phyloP scores from a whole-genome alignment of 2,888 invertebrate species.

The Phaonia tiefii region DNA sequence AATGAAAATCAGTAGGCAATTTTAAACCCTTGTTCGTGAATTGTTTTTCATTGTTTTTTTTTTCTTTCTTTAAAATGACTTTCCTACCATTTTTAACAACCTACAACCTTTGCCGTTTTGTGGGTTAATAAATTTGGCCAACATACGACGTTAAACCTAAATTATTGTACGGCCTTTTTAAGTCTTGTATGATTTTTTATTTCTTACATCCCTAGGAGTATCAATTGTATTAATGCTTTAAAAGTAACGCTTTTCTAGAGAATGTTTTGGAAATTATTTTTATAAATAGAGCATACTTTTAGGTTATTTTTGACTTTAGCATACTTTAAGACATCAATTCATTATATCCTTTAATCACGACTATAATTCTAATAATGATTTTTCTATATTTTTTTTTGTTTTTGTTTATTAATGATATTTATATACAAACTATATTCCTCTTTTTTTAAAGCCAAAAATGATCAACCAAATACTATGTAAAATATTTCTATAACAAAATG shows the following conservation, averaged over 20 bases:
- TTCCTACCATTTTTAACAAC: too few species aligned
- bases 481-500: slow-evolving; percentile 51
- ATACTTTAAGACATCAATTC: not conserved
- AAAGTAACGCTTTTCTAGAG: too few species aligned
- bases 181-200: not conserved
- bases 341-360: not conserved
- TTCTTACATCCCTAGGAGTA: too few species aligned
- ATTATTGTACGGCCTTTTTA: too few species aligned
- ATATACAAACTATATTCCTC: slow-evolving; percentile 52
- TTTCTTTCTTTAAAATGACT: too few species aligned
- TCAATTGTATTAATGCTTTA: slow-evolving; percentile 27
- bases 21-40: too few species aligned
- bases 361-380: slow-evolving; percentile 8
- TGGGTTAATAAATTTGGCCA: too few species aligned
- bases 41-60: too few species aligned
- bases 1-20: too few species aligned
- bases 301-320: slow-evolving; percentile 22
- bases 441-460: slow-evolving; percentile 64
- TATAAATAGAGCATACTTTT: slow-evolving; percentile 50
- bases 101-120: too few species aligned
- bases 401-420: slow-evolving; percentile 1
- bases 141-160: too few species aligned
- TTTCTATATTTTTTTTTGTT: slow-evolving; percentile 5
- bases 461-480: slow-evolving; percentile 59
- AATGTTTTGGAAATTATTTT: not conserved